Evolutionary conservation across 2,797 vertebrate genomes (phyloP), one percentile per base, ranked within the genome.

Genomic region (Rachycentron canadum): DNA sequence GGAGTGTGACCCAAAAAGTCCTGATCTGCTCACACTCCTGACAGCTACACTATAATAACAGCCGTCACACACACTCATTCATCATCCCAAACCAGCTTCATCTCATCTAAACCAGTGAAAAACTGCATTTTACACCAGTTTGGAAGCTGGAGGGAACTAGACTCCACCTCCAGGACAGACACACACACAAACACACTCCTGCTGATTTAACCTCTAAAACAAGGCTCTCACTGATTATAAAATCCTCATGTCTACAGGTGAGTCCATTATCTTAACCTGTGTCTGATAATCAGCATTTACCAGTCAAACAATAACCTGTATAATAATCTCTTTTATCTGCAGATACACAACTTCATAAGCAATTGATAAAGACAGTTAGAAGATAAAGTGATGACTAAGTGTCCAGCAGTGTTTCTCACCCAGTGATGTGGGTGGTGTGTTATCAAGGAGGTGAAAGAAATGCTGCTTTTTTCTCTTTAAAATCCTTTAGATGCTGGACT

Each of bases 351-450:
- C 68, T 70, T 76, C 68, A 83, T 34, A 60, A 75, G 65, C 47
- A 8, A 26, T 7, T 40, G 76, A 88, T 78, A 78, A 76, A 64
- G 19, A 30, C 56, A 23, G 47, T 25, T 1, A 43, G 58, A 14
- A 69, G 76, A 84, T 73, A 66, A 79, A 79, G 16, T 69, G 80
- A 78, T 63, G 72, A 82, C 64, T 55, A 30, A 50, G 72, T 43
- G 79, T 83, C 52, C 36, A 14, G 38, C 45, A 59, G 63, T 21
- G 62, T 63, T 58, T 32, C 16, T 19, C 34, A 36, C 47, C 50
- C 30, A 60, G 53, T 64, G 59, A 76, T 66, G 30, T 67, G 64
- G 13, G 36, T 11, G 9, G 26, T 16, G 63, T 80, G 82, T 76
- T 69, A 61, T 67, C 53, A 49, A 49, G 59, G 30, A 73, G 34